Evolutionary conservation across 1,140 invertebrate genomes (phyloP), one percentile per base, ranked within the genome.

Genomic region (Temnothorax longispinosus): DNA sequence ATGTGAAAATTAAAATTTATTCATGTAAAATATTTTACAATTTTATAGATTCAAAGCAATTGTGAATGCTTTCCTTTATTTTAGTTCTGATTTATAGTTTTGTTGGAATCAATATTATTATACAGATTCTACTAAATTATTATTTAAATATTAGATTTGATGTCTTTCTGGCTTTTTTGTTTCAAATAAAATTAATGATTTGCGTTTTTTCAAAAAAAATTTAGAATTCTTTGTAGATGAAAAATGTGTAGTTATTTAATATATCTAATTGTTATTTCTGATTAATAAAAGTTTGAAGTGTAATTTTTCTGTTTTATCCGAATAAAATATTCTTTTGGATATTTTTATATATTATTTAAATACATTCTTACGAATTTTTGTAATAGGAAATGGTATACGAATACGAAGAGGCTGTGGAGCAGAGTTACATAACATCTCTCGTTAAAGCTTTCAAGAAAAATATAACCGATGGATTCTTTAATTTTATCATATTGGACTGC

Each of bases 361-460:
- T 18, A 4, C 15, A 15, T 60, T 69, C 1, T 41, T 7, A 56
- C 6, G n/a, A n/a, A 80, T 64, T 75, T 81, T 71, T 76, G 92
- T 94, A 60, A 69, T 90, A 98, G 98, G 97, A 98, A 88, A 97
- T 99, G 96, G 97, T 98, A 74, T 99, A 99, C 94, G 98, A 99
- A 93, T 99, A 98, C 95, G 99, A 99, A 90, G 96, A 97, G 78
- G 96, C 96, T 44, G 97, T 98, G 96, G 99, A 99, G 94, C 96
- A 97, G 65, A 96, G 96, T 38, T 99, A 99, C 92, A 94, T 97
- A 86, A 96, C 96, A 47, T 99, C 98, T 69, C 96, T 99, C 50
- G 96, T 98, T 47, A 99, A 99, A 95, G 97, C 98, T 21, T 99
- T 99, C 92, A 99, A 98, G 92, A 98, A 99, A 95, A 99, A 98